These are phyloP conservation scores for Bombylius major DNA, from an alignment of 2,888 invertebrate species.

Conservation along the genomic window DNA sequence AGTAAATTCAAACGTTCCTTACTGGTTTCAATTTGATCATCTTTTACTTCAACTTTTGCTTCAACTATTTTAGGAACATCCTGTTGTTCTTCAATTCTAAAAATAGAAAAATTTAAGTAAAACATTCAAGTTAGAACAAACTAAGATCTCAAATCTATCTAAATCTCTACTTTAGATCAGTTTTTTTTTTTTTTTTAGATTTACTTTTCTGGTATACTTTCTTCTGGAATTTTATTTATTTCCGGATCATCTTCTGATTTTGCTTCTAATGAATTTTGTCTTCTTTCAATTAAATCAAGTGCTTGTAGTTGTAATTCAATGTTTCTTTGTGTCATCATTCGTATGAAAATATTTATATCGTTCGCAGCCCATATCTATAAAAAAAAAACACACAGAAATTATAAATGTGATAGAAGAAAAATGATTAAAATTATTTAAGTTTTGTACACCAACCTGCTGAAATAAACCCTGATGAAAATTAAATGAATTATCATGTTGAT, in stretches of 20 bases:
- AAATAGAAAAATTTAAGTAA: too few relatives aligned
- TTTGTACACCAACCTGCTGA: slow-evolving; percentile 35
- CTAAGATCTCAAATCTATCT: too few relatives aligned
- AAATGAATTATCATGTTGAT: slow-evolving; percentile 39
- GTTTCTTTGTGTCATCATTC: slow-evolving; percentile 89
- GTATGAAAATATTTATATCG: slow-evolving; percentile 76
- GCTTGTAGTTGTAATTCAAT: slow-evolving; percentile 83
- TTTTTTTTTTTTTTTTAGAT: background rate
- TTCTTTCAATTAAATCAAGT: slow-evolving; percentile 67
- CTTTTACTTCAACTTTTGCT: slow-evolving; percentile 18
- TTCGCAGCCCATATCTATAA: slow-evolving; percentile 77
- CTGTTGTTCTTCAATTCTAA: slow-evolving; percentile 23
- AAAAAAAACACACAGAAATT: slow-evolving; percentile 36
- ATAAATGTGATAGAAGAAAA: background rate
- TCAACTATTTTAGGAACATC: slow-evolving; percentile 23
- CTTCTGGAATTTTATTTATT: background rate
- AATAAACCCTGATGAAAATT: slow-evolving; percentile 50
- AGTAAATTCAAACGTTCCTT: slow-evolving; percentile 35
- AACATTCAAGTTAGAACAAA: too few relatives aligned
- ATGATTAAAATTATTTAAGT: background rate
- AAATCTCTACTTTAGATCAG: slow-evolving; percentile 17
- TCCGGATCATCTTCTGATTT: background rate
- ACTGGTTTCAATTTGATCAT: slow-evolving; percentile 19
- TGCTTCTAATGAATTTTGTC: slow-evolving; percentile 47
- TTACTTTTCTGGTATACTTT: background rate